These are phyloP conservation scores for Microcaecilia unicolor DNA, from an alignment of 2,797 vertebrate species.

Conservation along the genomic window DNA sequence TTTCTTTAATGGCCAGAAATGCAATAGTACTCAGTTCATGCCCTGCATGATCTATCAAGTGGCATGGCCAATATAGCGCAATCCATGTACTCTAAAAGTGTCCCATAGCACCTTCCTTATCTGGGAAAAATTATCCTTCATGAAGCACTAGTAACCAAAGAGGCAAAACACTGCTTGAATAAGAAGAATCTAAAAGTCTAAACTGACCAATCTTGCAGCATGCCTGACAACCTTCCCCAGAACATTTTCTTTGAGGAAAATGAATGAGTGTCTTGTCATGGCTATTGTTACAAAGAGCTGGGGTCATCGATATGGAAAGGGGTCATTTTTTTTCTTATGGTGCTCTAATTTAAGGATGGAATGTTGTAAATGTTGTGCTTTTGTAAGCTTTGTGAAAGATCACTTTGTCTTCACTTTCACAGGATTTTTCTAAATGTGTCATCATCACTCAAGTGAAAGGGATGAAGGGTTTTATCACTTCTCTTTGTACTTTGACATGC, in stretches of 20 bases:
- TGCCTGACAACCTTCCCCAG: background rate
- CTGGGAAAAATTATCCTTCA: no score
- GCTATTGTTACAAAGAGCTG: constrained; percentile 22
- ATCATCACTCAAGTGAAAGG: constrained; percentile 25
- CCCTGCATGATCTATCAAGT: no score
- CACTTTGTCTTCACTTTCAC: constrained; percentile 20
- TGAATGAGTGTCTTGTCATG: constrained; percentile 26
- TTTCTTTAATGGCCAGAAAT: no score
- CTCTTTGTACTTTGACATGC: constrained; percentile 17
- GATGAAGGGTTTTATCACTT: constrained; percentile 31
- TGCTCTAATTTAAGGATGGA: constrained; percentile 24
- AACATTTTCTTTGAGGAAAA: constrained; percentile 14
- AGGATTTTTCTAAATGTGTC: constrained; percentile 22
- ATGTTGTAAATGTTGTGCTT: constrained; percentile 24
- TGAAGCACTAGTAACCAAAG: no score
- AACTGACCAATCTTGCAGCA: constrained; percentile 3
- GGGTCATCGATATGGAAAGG: constrained; percentile 23
- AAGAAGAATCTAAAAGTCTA: background rate
- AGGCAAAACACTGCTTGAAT: no score
- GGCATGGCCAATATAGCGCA: no score
- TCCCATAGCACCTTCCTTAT: no score
- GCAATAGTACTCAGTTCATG: no score
- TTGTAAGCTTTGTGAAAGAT: constrained; percentile 13
- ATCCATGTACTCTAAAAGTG: no score
- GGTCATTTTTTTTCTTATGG: constrained; percentile 29